Base-by-base conservation (phyloP, 2,888 invertebrate genomes). In the Harpalus rufipes region DNA sequence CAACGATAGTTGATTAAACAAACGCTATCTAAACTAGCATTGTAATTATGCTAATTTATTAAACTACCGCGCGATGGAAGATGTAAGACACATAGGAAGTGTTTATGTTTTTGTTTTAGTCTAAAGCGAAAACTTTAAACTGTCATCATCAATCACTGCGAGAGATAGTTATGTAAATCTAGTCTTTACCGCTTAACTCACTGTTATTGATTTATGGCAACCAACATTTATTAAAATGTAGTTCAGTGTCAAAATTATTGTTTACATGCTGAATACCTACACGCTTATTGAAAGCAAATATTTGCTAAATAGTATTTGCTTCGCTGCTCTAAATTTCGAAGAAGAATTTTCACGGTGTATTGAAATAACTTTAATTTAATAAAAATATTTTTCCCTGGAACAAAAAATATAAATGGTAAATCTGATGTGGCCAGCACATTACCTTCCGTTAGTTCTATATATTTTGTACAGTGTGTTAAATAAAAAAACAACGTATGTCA, bases 171-270 rank as follows among this genome's bases (percentile, higher is more conserved):
- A 68, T 68, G 68, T 68, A 68, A 68, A 68, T 68, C 39, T 12
- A 12, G 7, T 68, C n/a, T 68, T 3, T n/a, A 12, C 7, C n/a
- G 39, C 68, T 68, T 39, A 68, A 68, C 68, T 8, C 12, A 68
- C 12, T 21, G n/a, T 39, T 68, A 39, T 39, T 68, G 68, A 68
- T 68, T 68, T 68, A 39, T 68, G 68, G 32, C 14, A 68, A 68
- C 68, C 14, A 7, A 63, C 63, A 68, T 68, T 68, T 68, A 68
- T 68, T 68, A 68, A 68, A 68, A 68, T 68, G 68, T 68, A 68
- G 25, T 63, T 63, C 12, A 63, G 68, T 68, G 68, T 68, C 68
- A 68, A 68, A 68, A 68, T 68, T 68, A 14, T 68, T 68, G 68
- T 39, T 68, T 68, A 39, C 25, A 68, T 32, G 14, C 12, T 14